Percentiles rank a stretch among this genome's conserved stretches.
phyloP scores from a whole-genome alignment of 2,113 vertebrate genomes.

The Heterotilapia buettikoferi region DNA sequence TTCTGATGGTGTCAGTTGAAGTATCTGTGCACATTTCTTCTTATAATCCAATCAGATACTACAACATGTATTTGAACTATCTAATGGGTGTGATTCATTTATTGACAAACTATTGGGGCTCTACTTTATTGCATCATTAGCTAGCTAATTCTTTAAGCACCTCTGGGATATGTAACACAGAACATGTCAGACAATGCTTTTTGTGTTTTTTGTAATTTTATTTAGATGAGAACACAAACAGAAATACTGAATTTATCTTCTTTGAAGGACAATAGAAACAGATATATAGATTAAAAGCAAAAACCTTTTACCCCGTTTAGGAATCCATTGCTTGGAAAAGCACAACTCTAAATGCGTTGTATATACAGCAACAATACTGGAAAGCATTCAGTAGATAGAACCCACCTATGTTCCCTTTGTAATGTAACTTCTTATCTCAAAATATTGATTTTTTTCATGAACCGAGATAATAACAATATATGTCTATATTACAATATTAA shows the following conservation, averaged over 20 bases:
- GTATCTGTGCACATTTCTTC: background rate
- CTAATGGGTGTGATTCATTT: background rate
- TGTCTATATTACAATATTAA: background rate
- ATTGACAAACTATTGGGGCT: background rate
- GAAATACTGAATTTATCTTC: background rate
- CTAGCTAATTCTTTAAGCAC: accelerated
- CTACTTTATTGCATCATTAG: background rate
- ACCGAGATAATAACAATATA: background rate
- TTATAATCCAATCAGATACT: background rate
- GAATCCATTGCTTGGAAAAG: background rate
- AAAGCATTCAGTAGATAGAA: background rate
- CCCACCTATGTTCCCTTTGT: background rate
- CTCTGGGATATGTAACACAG: background rate
- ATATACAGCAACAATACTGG: background rate
- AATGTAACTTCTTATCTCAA: background rate
- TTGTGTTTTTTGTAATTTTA: background rate
- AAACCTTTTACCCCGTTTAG: background rate
- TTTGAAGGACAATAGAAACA: background rate
- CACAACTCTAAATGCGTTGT: background rate
- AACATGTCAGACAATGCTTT: background rate
- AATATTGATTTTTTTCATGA: background rate
- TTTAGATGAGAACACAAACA: background rate
- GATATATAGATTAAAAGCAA: background rate
- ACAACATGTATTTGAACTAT: background rate
- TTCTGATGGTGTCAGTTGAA: background rate